phyloP scores from a whole-genome alignment of 1,140 invertebrate genomes.

The Drosophila pseudoobscura region DNA sequence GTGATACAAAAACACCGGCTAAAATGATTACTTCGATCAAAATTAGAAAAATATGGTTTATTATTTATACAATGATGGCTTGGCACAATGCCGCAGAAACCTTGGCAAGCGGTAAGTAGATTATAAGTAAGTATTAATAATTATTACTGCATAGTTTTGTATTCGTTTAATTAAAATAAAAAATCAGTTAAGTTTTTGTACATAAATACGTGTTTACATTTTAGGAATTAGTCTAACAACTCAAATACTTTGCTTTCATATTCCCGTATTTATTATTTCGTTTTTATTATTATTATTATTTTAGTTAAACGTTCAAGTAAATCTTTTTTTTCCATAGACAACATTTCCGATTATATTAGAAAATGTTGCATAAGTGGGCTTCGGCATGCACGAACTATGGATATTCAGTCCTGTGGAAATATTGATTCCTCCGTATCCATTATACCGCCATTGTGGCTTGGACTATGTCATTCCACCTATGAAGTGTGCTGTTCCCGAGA shows the following conservation, averaged over 20 bases:
- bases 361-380: conserved; percentile 74
- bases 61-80: conserved; percentile 1
- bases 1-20: too few relatives aligned
- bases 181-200: neutral
- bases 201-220: neutral
- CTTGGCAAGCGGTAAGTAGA: conserved; percentile 1
- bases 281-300: too few relatives aligned
- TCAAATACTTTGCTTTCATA: conserved; percentile 2
- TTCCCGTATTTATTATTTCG: neutral
- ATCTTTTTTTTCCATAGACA: conserved; percentile 14
- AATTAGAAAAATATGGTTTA: neutral
- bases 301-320: neutral
- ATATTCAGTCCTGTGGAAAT: conserved; percentile 41
- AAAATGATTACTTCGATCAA: too few relatives aligned
- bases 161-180: neutral
- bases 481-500: conserved; percentile 75
- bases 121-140: neutral
- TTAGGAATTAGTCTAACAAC: neutral
- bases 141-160: neutral
- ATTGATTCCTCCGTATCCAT: conserved; percentile 39
- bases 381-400: conserved; percentile 47
- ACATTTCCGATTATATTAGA: conserved; percentile 69
- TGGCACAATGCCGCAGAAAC: neutral
- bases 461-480: conserved; percentile 73
- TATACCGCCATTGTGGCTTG: conserved; percentile 70